A percentile compares a stretch with the other conserved stretches of the same genome.
These are phyloP conservation scores for Echinops telfairi DNA, from an alignment of 2,113 vertebrate genomes.

Conservation along the genomic window DNA sequence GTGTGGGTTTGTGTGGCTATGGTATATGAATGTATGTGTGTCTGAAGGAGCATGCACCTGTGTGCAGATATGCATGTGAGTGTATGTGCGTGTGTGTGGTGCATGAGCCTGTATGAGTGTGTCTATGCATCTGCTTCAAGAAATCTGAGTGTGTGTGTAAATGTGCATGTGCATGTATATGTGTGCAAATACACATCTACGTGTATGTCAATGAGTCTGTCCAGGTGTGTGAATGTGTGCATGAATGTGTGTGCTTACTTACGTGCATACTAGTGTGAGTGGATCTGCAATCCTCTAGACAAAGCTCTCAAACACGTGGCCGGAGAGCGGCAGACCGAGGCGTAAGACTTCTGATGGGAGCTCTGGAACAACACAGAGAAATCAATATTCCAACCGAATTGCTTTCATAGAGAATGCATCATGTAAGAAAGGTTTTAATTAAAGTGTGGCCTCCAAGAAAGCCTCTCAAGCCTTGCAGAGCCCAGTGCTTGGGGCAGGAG, in stretches of 20 bases:
- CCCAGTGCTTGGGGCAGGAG: neutral
- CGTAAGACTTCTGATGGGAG: constrained; percentile 46
- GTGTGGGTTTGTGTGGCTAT: neutral
- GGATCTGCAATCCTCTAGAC: neutral
- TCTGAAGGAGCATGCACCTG: rapidly evolving
- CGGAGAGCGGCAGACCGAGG: neutral
- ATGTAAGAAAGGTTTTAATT: constrained; percentile 77
- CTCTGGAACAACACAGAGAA: constrained; percentile 50
- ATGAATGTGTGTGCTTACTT: too few relatives aligned
- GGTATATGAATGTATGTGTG: rapidly evolving
- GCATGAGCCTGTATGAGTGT: neutral
- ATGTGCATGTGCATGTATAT: too few relatives aligned
- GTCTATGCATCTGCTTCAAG: neutral
- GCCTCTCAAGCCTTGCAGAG: neutral
- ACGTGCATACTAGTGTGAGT: too few relatives aligned
- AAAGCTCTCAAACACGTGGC: neutral
- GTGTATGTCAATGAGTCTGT: too few relatives aligned
- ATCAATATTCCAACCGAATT: constrained; percentile 72
- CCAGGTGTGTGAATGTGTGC: too few relatives aligned
- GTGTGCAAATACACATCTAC: too few relatives aligned
- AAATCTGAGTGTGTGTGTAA: neutral
- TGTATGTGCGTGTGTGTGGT: neutral
- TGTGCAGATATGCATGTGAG: too few relatives aligned
- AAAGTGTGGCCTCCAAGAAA: constrained; percentile 39
- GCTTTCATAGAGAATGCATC: constrained; percentile 73